These are phyloP conservation scores for Avahi laniger DNA, from an alignment of 2,797 vertebrate species.

Conservation along the genomic window DNA sequence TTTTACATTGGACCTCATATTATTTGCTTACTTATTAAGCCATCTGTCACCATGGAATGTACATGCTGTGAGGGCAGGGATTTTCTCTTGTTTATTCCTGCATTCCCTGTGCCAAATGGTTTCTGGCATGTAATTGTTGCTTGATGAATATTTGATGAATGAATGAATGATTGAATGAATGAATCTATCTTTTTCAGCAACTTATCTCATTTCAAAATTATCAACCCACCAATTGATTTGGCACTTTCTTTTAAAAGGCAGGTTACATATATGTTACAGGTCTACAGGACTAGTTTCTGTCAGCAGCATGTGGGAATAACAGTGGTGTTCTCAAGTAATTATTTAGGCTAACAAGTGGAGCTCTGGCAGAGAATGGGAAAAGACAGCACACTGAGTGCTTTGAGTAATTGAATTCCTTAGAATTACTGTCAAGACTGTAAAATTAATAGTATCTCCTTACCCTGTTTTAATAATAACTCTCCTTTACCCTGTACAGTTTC, in stretches of 20 bases:
- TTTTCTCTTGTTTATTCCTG: background rate
- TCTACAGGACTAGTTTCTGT: background rate
- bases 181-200: background rate
- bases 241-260: background rate
- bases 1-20: background rate
- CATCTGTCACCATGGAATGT: background rate
- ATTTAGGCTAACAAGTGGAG: background rate
- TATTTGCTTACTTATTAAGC: background rate
- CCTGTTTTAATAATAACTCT: slow-evolving; percentile 13
- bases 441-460: background rate
- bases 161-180: background rate
- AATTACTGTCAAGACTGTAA: slow-evolving; percentile 9
- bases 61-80: background rate
- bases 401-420: background rate
- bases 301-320: background rate
- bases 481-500: background rate
- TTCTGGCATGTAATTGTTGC: background rate
- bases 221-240: background rate
- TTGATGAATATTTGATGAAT: background rate
- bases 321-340: background rate
- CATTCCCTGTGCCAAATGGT: background rate
- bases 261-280: background rate
- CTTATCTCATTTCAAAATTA: background rate
- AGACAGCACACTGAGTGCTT: background rate
- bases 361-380: background rate